Evolutionary conservation across 2,113 vertebrate genomes (phyloP).

Genomic region (Anser brachyrhynchus): DNA sequence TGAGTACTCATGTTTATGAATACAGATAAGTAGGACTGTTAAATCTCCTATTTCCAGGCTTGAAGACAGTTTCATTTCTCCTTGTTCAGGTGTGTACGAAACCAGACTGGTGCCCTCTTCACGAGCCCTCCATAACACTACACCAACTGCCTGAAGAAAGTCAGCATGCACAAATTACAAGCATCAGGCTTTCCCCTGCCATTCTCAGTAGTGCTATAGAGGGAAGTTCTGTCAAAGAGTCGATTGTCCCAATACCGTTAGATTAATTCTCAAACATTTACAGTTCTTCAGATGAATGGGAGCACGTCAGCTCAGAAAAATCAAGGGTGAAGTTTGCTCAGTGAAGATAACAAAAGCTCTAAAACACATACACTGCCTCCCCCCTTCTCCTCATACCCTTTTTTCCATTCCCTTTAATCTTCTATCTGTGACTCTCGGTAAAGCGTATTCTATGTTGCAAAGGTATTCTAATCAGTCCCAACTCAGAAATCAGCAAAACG

Average conservation of each 20-base stretch:
- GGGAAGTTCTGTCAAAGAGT: background rate
- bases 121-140: background rate
- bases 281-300: background rate
- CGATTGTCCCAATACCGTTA: background rate
- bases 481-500: background rate
- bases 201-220: background rate
- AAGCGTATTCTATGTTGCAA: background rate
- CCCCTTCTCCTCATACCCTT: background rate
- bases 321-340: background rate
- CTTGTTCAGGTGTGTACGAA: background rate
- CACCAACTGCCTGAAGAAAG: background rate
- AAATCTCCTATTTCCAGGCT: background rate
- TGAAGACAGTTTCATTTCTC: background rate
- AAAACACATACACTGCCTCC: background rate
- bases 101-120: background rate
- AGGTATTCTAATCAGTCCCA: background rate
- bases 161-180: background rate
- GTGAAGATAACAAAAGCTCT: background rate
- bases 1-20: rapidly evolving
- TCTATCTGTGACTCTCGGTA: background rate
- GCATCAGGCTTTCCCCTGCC: background rate
- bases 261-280: conserved; percentile 13
- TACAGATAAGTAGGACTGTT: background rate
- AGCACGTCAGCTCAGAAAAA: background rate
- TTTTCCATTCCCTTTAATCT: background rate